Evolutionary conservation across 1,140 invertebrate genomes (phyloP).

Genomic region (Tyrophagus putrescentiae): DNA sequence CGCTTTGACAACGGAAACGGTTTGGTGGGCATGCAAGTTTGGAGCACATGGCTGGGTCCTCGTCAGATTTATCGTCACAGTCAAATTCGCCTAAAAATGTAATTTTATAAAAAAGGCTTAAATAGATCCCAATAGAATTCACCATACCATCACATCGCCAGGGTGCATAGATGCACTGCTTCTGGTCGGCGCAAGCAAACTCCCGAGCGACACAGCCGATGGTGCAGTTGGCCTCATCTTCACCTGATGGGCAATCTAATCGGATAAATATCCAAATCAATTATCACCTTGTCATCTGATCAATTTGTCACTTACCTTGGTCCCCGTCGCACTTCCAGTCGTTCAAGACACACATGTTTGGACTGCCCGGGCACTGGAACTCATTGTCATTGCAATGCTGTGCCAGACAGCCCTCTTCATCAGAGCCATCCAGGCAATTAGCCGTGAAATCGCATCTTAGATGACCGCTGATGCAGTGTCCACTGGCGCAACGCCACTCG

Average conservation of each 20-base stretch:
- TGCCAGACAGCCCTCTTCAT: slow-evolving; percentile 59
- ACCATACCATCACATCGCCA: slow-evolving; percentile 27
- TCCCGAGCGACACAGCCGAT: slow-evolving; percentile 38
- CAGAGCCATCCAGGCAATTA: slow-evolving; percentile 30
- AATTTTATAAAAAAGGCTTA: not conserved
- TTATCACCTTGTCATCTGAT: not conserved
- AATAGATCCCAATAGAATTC: slow-evolving; percentile 4
- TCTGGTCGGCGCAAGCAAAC: slow-evolving; percentile 42
- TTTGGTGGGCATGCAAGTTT: slow-evolving; percentile 29
- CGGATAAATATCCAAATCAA: slow-evolving; percentile 40
- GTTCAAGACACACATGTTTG: slow-evolving; percentile 31
- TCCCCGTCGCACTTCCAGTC: slow-evolving; percentile 36
- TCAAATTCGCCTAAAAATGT: slow-evolving; percentile 56
- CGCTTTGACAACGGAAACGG: slow-evolving; percentile 37
- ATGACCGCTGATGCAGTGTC: slow-evolving; percentile 55
- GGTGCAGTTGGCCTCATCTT: slow-evolving; percentile 53
- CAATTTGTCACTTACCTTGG: slow-evolving; percentile 29
- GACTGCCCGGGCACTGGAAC: slow-evolving; percentile 30
- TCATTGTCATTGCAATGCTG: slow-evolving; percentile 37
- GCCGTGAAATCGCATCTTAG: slow-evolving; percentile 50
- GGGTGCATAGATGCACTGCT: slow-evolving; percentile 35
- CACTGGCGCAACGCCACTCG: slow-evolving; percentile 77
- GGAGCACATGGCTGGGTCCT: slow-evolving; percentile 5
- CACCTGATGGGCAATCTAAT: slow-evolving; percentile 52
- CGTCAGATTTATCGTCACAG: slow-evolving; percentile 56